Percentiles rank a stretch among this genome's conserved stretches.
These are phyloP conservation scores for Nothura maculosa DNA, from an alignment of 2,797 vertebrate genomes.

Conservation along the genomic window DNA sequence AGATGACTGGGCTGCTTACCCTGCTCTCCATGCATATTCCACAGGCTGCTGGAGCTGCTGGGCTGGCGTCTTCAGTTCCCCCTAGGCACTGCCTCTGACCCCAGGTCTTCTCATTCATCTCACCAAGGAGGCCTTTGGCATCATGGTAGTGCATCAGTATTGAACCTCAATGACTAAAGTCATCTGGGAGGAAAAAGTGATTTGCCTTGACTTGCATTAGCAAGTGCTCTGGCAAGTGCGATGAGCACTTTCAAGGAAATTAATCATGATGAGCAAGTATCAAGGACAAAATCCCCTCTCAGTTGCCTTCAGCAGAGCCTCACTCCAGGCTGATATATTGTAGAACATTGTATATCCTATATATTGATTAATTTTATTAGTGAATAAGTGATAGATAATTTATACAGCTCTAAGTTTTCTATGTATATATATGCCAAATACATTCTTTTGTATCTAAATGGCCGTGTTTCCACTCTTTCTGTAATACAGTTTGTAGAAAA, in stretches of 20 bases:
- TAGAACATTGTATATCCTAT: neutral
- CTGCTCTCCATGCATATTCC: neutral
- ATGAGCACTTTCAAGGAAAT: neutral
- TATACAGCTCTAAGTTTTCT: neutral
- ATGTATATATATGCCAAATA: neutral
- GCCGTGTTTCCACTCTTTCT: neutral
- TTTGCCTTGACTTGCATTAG: neutral
- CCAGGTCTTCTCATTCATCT: neutral
- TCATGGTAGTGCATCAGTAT: neutral
- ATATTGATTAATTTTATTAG: neutral
- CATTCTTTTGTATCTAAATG: neutral
- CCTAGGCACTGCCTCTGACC: fast-evolving
- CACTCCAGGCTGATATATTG: neutral
- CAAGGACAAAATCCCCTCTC: fast-evolving
- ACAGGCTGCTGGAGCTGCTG: neutral
- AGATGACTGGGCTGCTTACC: neutral
- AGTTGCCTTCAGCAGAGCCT: neutral
- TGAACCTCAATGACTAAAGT: neutral
- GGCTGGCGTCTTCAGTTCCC: neutral
- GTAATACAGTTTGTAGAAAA: neutral
- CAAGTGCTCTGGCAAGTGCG: neutral
- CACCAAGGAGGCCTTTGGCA: neutral
- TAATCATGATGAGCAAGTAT: fast-evolving
- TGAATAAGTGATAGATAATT: neutral
- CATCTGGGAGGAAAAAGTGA: neutral